These are phyloP conservation scores for Scotopteryx bipunctaria DNA, from an alignment of 2,888 invertebrate genomes.

Conservation along the genomic window DNA sequence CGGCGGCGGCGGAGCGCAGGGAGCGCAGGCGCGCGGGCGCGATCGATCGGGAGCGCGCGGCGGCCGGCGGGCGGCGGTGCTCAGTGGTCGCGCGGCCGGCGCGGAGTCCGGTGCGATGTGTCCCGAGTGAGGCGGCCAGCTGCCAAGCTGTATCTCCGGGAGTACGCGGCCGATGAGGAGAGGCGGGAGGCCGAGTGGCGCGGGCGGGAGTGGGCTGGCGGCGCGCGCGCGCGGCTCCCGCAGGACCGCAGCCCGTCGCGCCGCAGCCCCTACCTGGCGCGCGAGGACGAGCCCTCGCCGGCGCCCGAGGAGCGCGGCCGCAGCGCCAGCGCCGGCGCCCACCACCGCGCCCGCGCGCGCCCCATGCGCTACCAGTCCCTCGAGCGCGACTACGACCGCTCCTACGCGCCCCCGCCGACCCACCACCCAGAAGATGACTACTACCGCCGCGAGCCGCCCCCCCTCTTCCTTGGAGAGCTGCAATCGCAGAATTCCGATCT, in stretches of 20 bases:
- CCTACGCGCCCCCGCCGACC: slow-evolving; percentile 93
- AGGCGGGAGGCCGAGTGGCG: slow-evolving; percentile 81
- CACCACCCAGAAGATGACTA: slow-evolving; percentile 84
- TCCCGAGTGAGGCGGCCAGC: slow-evolving; percentile 77
- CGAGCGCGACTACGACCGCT: slow-evolving; percentile 91
- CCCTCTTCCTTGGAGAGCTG: slow-evolving; percentile 91
- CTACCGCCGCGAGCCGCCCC: slow-evolving; percentile 83
- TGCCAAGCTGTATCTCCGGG: slow-evolving; percentile 82
- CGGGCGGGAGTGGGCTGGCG: slow-evolving; percentile 75
- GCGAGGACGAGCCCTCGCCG: slow-evolving; percentile 90
- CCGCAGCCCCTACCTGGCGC: slow-evolving; percentile 90
- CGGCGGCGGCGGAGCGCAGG: slow-evolving; percentile 51
- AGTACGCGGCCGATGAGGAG: slow-evolving; percentile 82
- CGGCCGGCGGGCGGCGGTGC: slow-evolving; percentile 49
- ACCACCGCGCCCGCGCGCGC: slow-evolving; percentile 91
- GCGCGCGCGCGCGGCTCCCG: slow-evolving; percentile 87
- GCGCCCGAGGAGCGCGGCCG: slow-evolving; percentile 94
- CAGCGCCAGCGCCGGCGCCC: slow-evolving; percentile 86
- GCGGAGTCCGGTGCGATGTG: slow-evolving; percentile 73
- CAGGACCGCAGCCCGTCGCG: slow-evolving; percentile 95
- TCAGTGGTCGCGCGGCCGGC: slow-evolving; percentile 81
- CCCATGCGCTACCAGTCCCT: slow-evolving; percentile 90
- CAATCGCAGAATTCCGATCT: slow-evolving; percentile 97
- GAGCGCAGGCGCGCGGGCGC: slow-evolving; percentile 55
- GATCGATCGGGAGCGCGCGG: slow-evolving; percentile 79